A percentile compares a stretch with the other conserved stretches of the same genome.
phyloP scores from a whole-genome alignment of 1,140 invertebrate species.

The Goniozus legneri region DNA sequence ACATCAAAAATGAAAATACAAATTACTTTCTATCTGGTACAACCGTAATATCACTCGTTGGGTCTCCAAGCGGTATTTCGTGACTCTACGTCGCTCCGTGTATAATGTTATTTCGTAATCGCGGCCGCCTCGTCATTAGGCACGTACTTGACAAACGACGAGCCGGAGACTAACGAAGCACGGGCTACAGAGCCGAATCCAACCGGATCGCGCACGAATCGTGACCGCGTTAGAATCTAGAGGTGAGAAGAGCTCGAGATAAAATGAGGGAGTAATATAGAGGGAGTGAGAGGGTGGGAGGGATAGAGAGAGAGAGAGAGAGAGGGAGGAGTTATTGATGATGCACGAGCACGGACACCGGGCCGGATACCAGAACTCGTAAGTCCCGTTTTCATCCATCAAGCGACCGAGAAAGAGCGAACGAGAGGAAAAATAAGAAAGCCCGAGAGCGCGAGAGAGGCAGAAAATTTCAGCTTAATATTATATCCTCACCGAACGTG shows the following conservation, averaged over 20 bases:
- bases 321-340: constrained; percentile 10
- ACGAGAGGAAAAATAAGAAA: constrained; percentile 10
- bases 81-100: constrained; percentile 17
- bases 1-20: not conserved
- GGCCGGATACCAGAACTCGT: constrained; percentile 7
- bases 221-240: not conserved
- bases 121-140: not conserved
- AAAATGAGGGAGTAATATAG: constrained; percentile 3
- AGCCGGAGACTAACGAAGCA: constrained; percentile 16
- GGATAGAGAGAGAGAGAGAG: constrained; percentile 7
- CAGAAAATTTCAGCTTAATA: constrained; percentile 4
- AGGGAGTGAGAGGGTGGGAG: not conserved
- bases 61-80: constrained; percentile 41
- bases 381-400: constrained; percentile 1
- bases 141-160: constrained; percentile 16
- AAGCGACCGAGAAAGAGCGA: constrained; percentile 3
- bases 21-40: not conserved
- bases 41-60: too few relatives aligned
- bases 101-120: constrained; percentile 32
- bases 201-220: not conserved
- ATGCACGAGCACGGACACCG: not conserved
- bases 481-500: not conserved
- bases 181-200: not conserved
- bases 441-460: not conserved
- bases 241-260: not conserved